These are phyloP conservation scores for Nothoprocta pentlandii DNA, from an alignment of 2,113 vertebrate species.

Conservation along the genomic window DNA sequence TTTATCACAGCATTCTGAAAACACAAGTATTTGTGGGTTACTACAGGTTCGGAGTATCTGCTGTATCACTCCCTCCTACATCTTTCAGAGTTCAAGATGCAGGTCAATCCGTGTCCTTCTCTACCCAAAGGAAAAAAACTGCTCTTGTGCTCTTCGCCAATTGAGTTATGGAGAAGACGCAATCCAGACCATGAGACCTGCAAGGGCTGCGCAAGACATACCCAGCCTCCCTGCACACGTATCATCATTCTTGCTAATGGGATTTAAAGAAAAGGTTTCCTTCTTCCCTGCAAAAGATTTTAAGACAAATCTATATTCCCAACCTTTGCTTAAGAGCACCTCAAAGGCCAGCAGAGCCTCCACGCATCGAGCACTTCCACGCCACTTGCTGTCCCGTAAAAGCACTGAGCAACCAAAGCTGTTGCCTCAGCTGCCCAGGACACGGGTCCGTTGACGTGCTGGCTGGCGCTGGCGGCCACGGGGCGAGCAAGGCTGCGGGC, in stretches of 20 bases:
- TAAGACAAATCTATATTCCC: fast-evolving
- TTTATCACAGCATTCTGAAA: background rate
- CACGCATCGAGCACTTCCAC: too few species aligned
- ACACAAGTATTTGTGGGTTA: background rate
- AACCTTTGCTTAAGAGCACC: background rate
- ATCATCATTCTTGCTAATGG: fast-evolving
- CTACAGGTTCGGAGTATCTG: background rate
- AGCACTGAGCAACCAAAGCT: too few species aligned
- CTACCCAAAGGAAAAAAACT: fast-evolving
- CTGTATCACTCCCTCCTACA: background rate
- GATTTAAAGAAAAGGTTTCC: fast-evolving
- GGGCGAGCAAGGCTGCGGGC: too few species aligned
- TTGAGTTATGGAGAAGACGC: background rate
- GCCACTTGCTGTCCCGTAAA: too few species aligned
- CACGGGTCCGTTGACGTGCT: too few species aligned
- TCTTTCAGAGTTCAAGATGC: background rate
- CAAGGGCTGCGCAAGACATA: fast-evolving
- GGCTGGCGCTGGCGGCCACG: too few species aligned
- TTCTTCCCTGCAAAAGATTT: fast-evolving
- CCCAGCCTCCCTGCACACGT: fast-evolving
- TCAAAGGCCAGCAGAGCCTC: too few species aligned
- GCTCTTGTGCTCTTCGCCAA: fast-evolving
- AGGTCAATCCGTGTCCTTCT: background rate
- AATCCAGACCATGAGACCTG: background rate
- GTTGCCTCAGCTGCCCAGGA: too few species aligned